Evolutionary conservation across 2,797 vertebrate genomes (phyloP), one percentile per base, ranked within the genome.

Genomic region (Crocidura indochinensis): DNA sequence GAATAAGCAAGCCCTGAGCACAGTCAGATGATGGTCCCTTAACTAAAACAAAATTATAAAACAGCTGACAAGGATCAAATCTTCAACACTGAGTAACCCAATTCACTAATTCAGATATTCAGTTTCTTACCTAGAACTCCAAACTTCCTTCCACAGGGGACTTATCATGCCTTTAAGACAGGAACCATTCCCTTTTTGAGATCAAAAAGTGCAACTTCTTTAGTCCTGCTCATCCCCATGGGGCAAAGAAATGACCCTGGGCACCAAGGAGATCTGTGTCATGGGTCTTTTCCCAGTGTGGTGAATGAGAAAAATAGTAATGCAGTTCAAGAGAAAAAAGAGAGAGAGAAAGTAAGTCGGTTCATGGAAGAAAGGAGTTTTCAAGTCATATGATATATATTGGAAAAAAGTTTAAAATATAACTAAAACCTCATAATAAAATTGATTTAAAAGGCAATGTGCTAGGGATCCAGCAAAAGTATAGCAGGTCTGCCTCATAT

Each of bases 391-490:
- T 10, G 31, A 84, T 84, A 79, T 75, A 79, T 75, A 53, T 81
- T 90, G 8, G 27, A 83, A 68, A 62, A 87, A 82, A 84, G 49
- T 49, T 91, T 92, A 38, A 27, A 88, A 89, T 91, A 83, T 20
- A 78, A 60, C 56, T 9, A 65, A 27, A 27, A 27, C 8, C 24
- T 20, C 64, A 65, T 27, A 64, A 62, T 38, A 76, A 78, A 68
- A 65, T 60, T 22, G 15, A 79, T 31, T 69, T 79, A 89, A 73
- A 84, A 76, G 72, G 78, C 20, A 68, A 56, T 73, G 38, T 38
- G 38, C 38, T 38, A 38, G 38, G 38, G 38, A 38, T 5, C 38
- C 38, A 38, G 38, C 38, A 38, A 38, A 2, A 38, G 38, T 38
- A 38, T 38, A 38, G 38, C 38, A 38, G 38, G 2, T 38, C 5